Evolutionary conservation across 2,797 vertebrate genomes (phyloP).

Genomic region (Zenarchopterus dispar): DNA sequence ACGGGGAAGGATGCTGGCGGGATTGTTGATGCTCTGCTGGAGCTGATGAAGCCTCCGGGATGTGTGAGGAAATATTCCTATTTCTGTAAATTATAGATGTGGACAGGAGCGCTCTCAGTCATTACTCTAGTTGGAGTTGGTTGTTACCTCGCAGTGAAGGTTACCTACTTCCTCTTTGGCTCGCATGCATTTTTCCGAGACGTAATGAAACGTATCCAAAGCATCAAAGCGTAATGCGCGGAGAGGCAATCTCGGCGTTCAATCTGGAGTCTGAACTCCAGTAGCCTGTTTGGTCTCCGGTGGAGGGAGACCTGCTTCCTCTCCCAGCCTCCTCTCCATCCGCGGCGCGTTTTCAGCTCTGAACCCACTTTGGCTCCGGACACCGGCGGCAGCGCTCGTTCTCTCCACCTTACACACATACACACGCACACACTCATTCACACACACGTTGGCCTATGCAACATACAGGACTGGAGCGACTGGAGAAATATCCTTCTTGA

Average conservation of each 20-base stretch:
- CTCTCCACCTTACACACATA: slow-evolving; percentile 6
- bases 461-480: slow-evolving; percentile 18
- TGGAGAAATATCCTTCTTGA: slow-evolving; percentile 21
- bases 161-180: slow-evolving; percentile 15
- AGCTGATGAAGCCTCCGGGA: slow-evolving; percentile 36
- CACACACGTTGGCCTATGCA: slow-evolving; percentile 35
- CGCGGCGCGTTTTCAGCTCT: slow-evolving; percentile 56
- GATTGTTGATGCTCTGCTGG: slow-evolving; percentile 43
- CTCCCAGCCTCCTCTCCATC: slow-evolving; percentile 48
- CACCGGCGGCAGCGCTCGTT: slow-evolving; percentile 31
- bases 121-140: not conserved
- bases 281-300: slow-evolving; percentile 39
- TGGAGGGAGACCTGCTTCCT: slow-evolving; percentile 30
- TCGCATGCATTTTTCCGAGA: slow-evolving; percentile 30
- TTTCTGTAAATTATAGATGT: slow-evolving; percentile 11
- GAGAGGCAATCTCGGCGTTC: slow-evolving; percentile 39
- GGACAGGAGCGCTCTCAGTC: not conserved
- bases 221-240: slow-evolving; percentile 45
- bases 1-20: slow-evolving; percentile 34
- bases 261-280: slow-evolving; percentile 47
- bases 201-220: slow-evolving; percentile 42
- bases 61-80: slow-evolving; percentile 6
- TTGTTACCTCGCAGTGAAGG: slow-evolving; percentile 4
- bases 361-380: slow-evolving; percentile 45
- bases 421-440: not conserved